Percentiles rank a stretch among this genome's conserved stretches.
These are phyloP conservation scores for Myopa tessellatipennis DNA, from an alignment of 2,888 invertebrate species.

Conservation along the genomic window DNA sequence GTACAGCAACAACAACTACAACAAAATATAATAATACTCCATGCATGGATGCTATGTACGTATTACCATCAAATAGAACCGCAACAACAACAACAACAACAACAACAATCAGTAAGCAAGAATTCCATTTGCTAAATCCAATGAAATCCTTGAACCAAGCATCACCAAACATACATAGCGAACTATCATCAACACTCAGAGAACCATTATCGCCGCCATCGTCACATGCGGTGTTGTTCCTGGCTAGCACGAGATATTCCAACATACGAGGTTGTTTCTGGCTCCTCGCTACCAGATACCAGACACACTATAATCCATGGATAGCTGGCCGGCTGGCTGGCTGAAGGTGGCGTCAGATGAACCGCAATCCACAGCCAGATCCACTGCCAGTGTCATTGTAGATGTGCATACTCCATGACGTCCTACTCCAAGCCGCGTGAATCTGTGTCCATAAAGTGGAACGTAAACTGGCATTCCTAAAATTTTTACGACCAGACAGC, in stretches of 20 bases:
- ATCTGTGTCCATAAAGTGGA: background rate
- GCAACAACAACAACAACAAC: background rate
- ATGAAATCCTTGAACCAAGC: background rate
- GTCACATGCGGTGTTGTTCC: background rate
- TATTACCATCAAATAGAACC: background rate
- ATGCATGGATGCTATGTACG: background rate
- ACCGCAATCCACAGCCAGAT: too few species aligned
- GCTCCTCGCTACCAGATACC: too few species aligned
- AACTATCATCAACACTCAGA: background rate
- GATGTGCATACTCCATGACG: too few species aligned
- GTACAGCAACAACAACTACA: too few species aligned
- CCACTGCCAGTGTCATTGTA: too few species aligned
- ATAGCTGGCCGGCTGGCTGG: too few species aligned
- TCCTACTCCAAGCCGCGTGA: background rate
- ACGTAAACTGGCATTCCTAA: background rate
- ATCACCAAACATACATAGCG: background rate
- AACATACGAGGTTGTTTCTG: too few species aligned
- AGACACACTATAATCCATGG: too few species aligned
- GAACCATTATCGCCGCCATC: background rate
- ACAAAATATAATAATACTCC: background rate
- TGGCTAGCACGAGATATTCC: too few species aligned
- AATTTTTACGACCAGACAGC: background rate
- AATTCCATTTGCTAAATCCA: constrained; percentile 5
- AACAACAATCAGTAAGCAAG: background rate
- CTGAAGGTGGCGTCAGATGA: too few species aligned